Base-by-base conservation (phyloP, 2,888 invertebrate genomes). In the Phlogophora meticulosa region DNA sequence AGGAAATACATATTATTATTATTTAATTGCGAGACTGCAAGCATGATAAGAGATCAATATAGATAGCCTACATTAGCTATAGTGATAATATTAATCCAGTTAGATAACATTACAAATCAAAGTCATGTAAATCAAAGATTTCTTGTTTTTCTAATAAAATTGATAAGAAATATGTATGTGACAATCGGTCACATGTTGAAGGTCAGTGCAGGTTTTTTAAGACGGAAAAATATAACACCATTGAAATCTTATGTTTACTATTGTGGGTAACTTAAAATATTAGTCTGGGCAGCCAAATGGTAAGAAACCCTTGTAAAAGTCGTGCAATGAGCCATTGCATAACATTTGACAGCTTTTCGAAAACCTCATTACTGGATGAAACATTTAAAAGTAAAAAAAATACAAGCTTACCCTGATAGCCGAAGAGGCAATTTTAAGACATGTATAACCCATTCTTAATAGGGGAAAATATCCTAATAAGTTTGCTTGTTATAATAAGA, bases 161-260 rank as follows among this genome's bases (percentile, higher is more conserved):
- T 82, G 86, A 82, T 85, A 84, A 82, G 76, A 73, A 57, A 59
- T 69, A 71, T 46, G 61, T 55, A 79, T 79, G 78, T 85, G 86
- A 87, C 86, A 87, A 80, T 74, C 88, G 87, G 91, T 94, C 93
- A 94, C 91, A 92, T 93, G 90, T 84, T 93, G 92, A 94, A 94
- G 94, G 94, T 94, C 94, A 91, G 81, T 79, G 71, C 73, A 76
- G 76, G 78, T 76, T 76, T 80, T 22, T 36, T 9, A 22, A 0
- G 17, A 10, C 40, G 36, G 34, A 51, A 56, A 56, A 51, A 52
- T 28, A 15, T 43, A 17, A 32, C 7, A 11, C 13, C 38, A 46
- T 53, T 36, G 36, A n/a, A 32, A 13, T 60, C 4, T 22, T 32
- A 43, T 36, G 15, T 42, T 69, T 22, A 20, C 4, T 51, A 17